These are phyloP conservation scores for Sebastiscus albofasciatus DNA, from an alignment of 2,797 vertebrate species.

Conservation along the genomic window DNA sequence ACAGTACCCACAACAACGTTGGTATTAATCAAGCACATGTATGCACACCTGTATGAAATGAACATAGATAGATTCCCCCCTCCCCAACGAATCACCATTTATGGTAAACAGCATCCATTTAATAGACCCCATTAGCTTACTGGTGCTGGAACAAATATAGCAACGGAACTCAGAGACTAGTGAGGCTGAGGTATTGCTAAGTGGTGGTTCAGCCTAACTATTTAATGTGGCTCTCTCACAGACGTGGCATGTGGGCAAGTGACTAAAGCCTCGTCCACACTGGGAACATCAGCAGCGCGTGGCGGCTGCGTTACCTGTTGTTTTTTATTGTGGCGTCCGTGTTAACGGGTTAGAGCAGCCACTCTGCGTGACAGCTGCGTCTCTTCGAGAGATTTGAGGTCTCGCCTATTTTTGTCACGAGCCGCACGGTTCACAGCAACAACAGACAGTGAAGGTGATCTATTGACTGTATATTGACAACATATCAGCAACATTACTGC, in stretches of 20 bases:
- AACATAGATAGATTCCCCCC: neutral
- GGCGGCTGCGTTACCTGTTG: no score
- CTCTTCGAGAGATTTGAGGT: no score
- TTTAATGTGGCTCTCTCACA: neutral
- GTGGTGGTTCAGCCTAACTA: neutral
- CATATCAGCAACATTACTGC: no score
- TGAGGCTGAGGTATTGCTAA: neutral
- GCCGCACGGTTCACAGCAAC: no score
- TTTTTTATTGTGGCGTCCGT: no score
- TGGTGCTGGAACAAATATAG: neutral
- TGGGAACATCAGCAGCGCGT: no score
- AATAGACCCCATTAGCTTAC: neutral
- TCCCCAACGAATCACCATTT: neutral
- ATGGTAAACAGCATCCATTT: neutral
- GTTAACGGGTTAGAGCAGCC: no score
- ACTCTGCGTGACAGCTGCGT: no score
- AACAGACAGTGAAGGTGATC: no score
- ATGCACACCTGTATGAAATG: slow-evolving; percentile 1
- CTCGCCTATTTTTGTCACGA: no score
- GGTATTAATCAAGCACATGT: slow-evolving; percentile 26
- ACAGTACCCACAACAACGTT: neutral
- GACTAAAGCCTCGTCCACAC: neutral
- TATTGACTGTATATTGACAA: no score
- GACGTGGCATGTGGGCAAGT: neutral
- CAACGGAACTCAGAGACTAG: neutral